Conservation (phyloP, 2,888 invertebrate species). For the Agrilus mali region DNA sequence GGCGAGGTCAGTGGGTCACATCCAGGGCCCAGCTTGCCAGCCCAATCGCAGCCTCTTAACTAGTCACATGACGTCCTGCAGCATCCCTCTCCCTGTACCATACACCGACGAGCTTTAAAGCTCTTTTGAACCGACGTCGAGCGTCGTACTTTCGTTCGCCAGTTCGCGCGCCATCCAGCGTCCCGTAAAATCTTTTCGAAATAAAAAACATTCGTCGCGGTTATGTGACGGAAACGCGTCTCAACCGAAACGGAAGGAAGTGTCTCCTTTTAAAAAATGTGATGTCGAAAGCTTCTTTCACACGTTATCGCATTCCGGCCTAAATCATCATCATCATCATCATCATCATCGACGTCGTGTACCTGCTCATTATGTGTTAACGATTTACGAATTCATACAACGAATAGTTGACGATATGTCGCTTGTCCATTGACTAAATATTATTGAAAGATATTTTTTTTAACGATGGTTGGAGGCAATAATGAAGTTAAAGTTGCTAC, state of each 20-base stretch:
- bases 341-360: slow-evolving; percentile 10
- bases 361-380: slow-evolving; percentile 5
- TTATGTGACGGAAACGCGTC: too few relatives aligned
- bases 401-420: slow-evolving; percentile 8
- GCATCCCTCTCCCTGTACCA: slow-evolving; percentile 30
- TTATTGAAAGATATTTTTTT: slow-evolving; percentile 5
- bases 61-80: slow-evolving; percentile 31
- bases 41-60: slow-evolving; percentile 26
- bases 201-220: too few relatives aligned
- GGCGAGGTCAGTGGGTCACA: slow-evolving; percentile 35
- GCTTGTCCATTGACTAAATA: slow-evolving; percentile 1
- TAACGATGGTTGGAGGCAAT: slow-evolving; percentile 50
- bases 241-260: neutral
- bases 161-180: too few relatives aligned
- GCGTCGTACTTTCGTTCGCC: too few relatives aligned
- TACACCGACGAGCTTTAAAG: slow-evolving; percentile 12
- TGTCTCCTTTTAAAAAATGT: neutral
- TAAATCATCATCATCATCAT: slow-evolving; percentile 9
- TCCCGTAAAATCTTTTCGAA: too few relatives aligned
- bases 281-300: neutral
- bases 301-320: slow-evolving; percentile 8
- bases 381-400: slow-evolving; percentile 4
- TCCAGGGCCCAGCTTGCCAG: slow-evolving; percentile 30
- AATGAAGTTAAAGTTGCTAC: slow-evolving; percentile 80
- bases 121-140: neutral